Percentiles rank a stretch among this genome's conserved stretches.
Conservation (phyloP, 1,140 invertebrate genomes). For the Periplaneta americana region DNA sequence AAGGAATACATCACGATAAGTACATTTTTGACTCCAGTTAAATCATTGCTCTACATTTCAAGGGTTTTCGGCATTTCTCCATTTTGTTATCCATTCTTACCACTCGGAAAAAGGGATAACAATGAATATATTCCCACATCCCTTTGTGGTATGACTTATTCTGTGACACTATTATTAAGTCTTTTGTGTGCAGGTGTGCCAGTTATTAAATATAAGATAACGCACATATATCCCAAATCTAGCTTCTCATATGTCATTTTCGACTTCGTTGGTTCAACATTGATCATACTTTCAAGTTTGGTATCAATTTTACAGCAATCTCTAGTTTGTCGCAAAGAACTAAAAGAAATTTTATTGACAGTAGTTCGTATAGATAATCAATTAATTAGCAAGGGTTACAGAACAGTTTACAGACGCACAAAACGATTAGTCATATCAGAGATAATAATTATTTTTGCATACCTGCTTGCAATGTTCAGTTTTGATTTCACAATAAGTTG, state of each 20-base stretch:
- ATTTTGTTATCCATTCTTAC: neutral
- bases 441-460: neutral
- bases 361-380: neutral
- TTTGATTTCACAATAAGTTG: neutral
- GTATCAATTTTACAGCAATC: neutral
- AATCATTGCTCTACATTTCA: neutral
- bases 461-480: neutral
- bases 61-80: neutral
- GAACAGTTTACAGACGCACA: neutral
- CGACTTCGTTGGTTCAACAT: neutral
- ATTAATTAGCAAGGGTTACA: neutral
- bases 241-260: neutral
- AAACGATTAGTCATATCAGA: neutral
- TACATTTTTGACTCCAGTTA: neutral
- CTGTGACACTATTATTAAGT: neutral
- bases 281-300: neutral
- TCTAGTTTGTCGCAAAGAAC: neutral
- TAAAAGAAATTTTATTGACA: neutral
- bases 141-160: neutral
- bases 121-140: neutral
- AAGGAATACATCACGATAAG: too few relatives aligned
- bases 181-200: neutral
- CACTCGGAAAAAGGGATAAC: neutral
- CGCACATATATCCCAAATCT: neutral
- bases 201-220: neutral